These are phyloP conservation scores for Terrapene triunguis DNA, from an alignment of 2,113 vertebrate species.

Conservation along the genomic window DNA sequence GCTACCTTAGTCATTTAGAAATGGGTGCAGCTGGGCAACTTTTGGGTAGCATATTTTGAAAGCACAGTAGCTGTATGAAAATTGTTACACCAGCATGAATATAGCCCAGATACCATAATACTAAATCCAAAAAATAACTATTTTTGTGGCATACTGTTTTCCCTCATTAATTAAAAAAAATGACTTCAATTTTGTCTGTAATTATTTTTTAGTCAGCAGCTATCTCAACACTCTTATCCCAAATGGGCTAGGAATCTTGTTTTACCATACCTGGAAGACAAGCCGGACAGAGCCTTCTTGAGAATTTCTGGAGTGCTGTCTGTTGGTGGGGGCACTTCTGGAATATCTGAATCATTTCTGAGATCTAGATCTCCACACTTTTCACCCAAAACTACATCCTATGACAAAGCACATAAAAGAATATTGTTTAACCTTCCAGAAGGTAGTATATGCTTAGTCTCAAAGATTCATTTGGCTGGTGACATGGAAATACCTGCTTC, in stretches of 20 bases:
- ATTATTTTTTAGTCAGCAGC: background rate
- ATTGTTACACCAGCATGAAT: background rate
- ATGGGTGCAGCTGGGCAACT: background rate
- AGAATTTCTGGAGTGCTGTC: constrained; percentile 97
- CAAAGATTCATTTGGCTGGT: background rate
- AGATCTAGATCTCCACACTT: constrained; percentile 86
- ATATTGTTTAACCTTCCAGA: background rate
- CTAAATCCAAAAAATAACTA: background rate
- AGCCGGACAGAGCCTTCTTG: constrained; percentile 92
- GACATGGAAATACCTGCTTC: background rate
- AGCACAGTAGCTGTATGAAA: background rate
- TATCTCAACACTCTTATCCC: background rate
- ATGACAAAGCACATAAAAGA: background rate
- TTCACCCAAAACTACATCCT: constrained; percentile 92
- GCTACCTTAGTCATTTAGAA: background rate
- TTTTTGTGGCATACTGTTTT: background rate
- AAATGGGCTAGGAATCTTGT: background rate
- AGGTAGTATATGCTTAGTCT: background rate
- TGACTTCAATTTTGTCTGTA: background rate
- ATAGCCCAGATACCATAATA: background rate
- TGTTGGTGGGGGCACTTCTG: constrained; percentile 83
- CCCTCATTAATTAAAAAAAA: background rate
- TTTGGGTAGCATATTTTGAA: background rate
- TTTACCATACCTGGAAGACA: constrained; percentile 91
- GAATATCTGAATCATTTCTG: constrained; percentile 81